Base-by-base conservation (phyloP, 2,888 invertebrate genomes). In the Horisme vitalbata region DNA sequence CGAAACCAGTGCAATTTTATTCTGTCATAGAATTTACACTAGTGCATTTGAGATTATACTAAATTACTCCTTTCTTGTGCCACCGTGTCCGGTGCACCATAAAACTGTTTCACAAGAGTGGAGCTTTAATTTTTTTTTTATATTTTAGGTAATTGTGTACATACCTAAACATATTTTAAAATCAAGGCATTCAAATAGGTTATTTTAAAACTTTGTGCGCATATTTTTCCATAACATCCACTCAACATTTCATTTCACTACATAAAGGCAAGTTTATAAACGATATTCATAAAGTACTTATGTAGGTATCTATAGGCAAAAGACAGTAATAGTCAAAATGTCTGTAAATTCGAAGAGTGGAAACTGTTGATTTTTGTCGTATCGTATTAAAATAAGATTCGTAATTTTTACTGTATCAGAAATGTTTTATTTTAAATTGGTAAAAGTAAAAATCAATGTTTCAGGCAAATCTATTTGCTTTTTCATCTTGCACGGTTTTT, bases 111-210 rank as follows among this genome's bases (percentile, higher is more conserved):
- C 75, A 81, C 80, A 75, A 76, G 72, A 70, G 69, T 75, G 76
- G 78, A 77, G 75, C 73, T 75, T 76, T 73, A 73, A 70, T 65
- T 62, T 55, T 60, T 52, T 47, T 46, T 53, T 61, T 63, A 68
- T 67, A 60, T 70, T 71, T 77, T 80, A 77, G 82, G 75, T 80
- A 71, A 77, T 68, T 64, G 52, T 80, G 75, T 80, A 80, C 73
- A 80, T 80, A 83, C 79, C 79, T 82, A 76, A 47, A 41, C 37
- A 20, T 43, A 33, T 37, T 41, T n/a, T 43, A 48, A 75, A 73
- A 77, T 71, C 71, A 73, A 75, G 72, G 71, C 74, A 71, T 75
- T 74, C 63, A 55, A 61, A 69, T 71, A 62, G 63, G 71, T 74
- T 71, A 65, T 31, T 34, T 38, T 65, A 67, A 50, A 34, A 20